Evolutionary conservation across 2,888 invertebrate genomes (phyloP), one percentile per base, ranked within the genome.

Genomic region (Chelonus formosanus): DNA sequence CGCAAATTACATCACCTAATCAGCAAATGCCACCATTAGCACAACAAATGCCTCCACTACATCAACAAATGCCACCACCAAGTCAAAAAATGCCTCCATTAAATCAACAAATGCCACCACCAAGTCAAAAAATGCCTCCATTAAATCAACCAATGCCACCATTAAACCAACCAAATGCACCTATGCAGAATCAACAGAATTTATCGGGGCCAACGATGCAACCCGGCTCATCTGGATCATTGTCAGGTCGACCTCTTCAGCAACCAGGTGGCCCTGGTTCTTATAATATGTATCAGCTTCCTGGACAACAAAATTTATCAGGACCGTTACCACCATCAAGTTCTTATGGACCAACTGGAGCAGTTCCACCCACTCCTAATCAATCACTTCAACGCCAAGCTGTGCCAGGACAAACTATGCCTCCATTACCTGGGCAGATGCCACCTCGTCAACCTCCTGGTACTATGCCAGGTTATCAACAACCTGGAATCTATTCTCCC

Each of bases 401-500:
- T 45, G 35, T 61, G 45, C 6, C 60, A 2, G 59, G 56, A 67
- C 71, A 62, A 67, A 40, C 4, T 40, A 40, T 40, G 40, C 70
- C 40, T 64, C 68, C 5, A 70, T 67, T 57, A 56, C 65, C 59
- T 3, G 69, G 64, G 47, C 67, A 67, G 43, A 45, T 56, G 48
- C 52, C 55, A 34, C 62, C 68, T 10, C 65, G 56, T n/a, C 50
- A 87, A 73, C 84, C 70, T 48, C 67, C 69, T 40, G 68, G 73
- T 54, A 57, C 70, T 10, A 68, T 54, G 65, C 73, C 77, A 5
- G 67, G 73, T 44, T 79, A 73, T 67, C 75, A 78, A 61, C 77
- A 67, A 50, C 35, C 69, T 20, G 63, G 52, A 31, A 20, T 31
- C 31, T 40, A 55, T 31, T 43, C 63, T 3, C 70, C 65, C 34